phyloP scores from a whole-genome alignment of 1,140 invertebrate genomes.

The Tetramorium alpestre region DNA sequence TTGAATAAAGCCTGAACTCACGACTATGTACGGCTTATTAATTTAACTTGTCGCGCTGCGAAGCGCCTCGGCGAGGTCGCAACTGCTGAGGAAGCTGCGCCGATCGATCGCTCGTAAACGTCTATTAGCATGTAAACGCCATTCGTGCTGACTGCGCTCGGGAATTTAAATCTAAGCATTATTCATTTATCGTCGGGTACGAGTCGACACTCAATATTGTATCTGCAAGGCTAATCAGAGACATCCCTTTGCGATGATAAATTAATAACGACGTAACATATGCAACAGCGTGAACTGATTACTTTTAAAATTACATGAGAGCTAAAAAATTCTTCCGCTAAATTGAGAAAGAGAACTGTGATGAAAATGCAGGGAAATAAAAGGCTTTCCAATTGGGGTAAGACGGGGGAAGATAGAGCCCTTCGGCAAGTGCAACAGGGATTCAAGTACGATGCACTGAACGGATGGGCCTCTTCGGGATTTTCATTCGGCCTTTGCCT shows the following conservation, averaged over 20 bases:
- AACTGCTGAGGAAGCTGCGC: constrained; percentile 37
- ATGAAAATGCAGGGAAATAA: background rate
- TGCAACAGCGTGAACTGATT: background rate
- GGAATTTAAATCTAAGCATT: background rate
- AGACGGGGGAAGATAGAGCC: background rate
- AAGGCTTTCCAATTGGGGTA: background rate
- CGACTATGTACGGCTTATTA: constrained; percentile 53
- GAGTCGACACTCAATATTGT: background rate
- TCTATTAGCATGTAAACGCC: constrained; percentile 48
- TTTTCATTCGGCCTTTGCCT: constrained; percentile 19
- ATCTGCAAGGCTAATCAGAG: background rate
- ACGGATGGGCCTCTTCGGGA: constrained; percentile 5
- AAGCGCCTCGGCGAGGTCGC: background rate
- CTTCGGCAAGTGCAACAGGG: constrained; percentile 23
- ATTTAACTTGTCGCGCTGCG: constrained; percentile 49
- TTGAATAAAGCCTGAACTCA: constrained; percentile 31
- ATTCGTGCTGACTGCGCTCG: constrained; percentile 24
- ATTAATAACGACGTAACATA: background rate
- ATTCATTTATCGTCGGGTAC: background rate
- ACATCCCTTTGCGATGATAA: background rate
- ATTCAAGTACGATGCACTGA: constrained; percentile 1
- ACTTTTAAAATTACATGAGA: background rate
- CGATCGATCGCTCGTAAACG: constrained; percentile 48
- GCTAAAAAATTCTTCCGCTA: background rate
- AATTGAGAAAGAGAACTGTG: background rate